Conservation (phyloP, 2,797 vertebrate genomes). For the Hybognathus amarus region DNA sequence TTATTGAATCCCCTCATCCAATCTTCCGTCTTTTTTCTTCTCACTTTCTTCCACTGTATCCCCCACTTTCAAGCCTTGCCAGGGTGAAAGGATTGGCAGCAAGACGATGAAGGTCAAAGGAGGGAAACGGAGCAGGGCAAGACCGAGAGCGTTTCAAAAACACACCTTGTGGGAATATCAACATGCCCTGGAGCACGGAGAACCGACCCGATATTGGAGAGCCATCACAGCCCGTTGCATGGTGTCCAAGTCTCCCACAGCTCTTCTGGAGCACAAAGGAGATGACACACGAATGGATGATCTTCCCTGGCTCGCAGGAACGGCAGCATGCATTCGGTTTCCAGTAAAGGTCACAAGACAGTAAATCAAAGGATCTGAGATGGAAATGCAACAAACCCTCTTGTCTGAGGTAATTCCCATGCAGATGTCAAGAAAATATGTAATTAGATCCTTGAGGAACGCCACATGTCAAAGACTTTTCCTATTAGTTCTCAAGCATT, state of each 20-base stretch:
- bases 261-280: conserved; percentile 58
- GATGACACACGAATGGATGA: conserved; percentile 39
- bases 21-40: conserved; percentile 56
- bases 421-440: conserved; percentile 50
- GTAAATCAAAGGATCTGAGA: conserved; percentile 58
- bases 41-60: conserved; percentile 52
- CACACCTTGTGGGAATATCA: conserved; percentile 67
- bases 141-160: conserved; percentile 40
- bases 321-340: conserved; percentile 61
- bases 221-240: conserved; percentile 42
- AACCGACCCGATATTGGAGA: conserved; percentile 24
- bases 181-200: conserved; percentile 20
- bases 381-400: conserved; percentile 48
- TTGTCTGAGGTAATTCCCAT: conserved; percentile 47
- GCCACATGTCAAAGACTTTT: conserved; percentile 20
- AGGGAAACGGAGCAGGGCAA: conserved; percentile 48
- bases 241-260: conserved; percentile 61
- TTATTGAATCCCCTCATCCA: conserved; percentile 77
- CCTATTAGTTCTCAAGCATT: conserved; percentile 8
- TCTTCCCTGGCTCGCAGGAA: conserved; percentile 43
- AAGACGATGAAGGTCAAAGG: conserved; percentile 39
- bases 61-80: conserved; percentile 78
- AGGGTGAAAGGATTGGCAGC: conserved; percentile 66
- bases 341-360: conserved; percentile 46
- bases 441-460: conserved; percentile 25